These are phyloP conservation scores for Drosophila tripunctata DNA, from an alignment of 2,888 invertebrate genomes.

Conservation along the genomic window DNA sequence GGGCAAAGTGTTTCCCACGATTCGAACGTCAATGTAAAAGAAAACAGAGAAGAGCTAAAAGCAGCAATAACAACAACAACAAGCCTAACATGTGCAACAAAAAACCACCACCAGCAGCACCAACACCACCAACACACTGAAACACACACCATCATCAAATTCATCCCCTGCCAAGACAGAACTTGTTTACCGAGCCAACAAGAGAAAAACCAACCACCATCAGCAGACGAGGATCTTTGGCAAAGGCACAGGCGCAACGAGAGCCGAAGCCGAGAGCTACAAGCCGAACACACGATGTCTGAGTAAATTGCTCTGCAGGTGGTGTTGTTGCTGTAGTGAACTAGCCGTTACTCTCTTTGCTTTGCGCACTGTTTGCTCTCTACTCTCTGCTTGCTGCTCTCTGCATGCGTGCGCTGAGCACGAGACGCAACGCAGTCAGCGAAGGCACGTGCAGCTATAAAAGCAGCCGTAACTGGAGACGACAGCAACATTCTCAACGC, in stretches of 20 bases:
- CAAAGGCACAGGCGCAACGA: conserved; percentile 16
- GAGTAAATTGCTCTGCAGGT: conserved; percentile 70
- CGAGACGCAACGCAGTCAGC: conserved; percentile 70
- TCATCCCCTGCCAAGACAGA: conserved; percentile 77
- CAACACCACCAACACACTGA: conserved; percentile 33
- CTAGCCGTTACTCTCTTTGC: too few relatives aligned
- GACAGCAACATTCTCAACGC: conserved; percentile 81
- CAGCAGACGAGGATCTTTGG: conserved; percentile 38
- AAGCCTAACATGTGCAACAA: conserved; percentile 69
- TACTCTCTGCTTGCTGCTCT: conserved; percentile 13
- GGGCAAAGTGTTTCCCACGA: conserved; percentile 85
- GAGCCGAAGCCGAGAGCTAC: conserved; percentile 30
- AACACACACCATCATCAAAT: conserved; percentile 62
- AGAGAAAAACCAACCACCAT: conserved; percentile 72
- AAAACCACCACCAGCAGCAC: conserved; percentile 44
- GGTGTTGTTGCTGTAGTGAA: conserved; percentile 53
- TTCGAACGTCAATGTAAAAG: conserved; percentile 79
- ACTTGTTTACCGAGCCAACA: conserved; percentile 68
- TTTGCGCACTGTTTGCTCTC: conserved; percentile 11
- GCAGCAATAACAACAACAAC: conserved; percentile 49
- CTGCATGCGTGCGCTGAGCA: conserved; percentile 78
- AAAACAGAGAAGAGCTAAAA: conserved; percentile 76
- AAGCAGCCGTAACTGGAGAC: conserved; percentile 74
- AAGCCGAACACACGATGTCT: conserved; percentile 32
- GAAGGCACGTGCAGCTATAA: conserved; percentile 83